phyloP scores from a whole-genome alignment of 2,888 invertebrate species.

The Ectropis crepuscularia region DNA sequence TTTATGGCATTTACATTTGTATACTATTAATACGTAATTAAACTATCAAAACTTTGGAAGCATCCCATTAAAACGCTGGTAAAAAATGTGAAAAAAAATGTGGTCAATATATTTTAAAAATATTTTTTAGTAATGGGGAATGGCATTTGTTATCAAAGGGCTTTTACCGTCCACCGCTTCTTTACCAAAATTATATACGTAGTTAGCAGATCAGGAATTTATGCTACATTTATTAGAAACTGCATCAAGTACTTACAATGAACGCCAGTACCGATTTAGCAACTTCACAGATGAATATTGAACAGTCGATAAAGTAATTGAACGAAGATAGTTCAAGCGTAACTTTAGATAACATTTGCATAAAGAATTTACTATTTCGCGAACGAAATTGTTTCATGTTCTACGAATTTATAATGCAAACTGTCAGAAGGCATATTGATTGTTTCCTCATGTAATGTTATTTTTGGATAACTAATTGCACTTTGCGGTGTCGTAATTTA shows the following conservation, averaged over 20 bases:
- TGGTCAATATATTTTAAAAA: no score
- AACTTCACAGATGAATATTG: slow-evolving; percentile 52
- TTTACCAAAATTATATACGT: no score
- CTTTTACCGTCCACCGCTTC: no score
- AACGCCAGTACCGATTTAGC: slow-evolving; percentile 48
- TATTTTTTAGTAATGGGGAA: no score
- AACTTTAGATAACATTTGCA: slow-evolving; percentile 31
- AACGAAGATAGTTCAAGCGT: slow-evolving; percentile 33
- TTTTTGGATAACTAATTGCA: not conserved
- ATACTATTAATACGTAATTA: no score
- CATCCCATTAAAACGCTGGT: no score
- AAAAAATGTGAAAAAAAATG: no score
- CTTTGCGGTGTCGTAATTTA: no score
- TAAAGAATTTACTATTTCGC: slow-evolving; percentile 12
- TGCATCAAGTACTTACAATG: slow-evolving; percentile 49
- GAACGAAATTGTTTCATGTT: slow-evolving; percentile 16
- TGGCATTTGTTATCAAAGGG: no score
- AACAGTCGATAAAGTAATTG: slow-evolving; percentile 44
- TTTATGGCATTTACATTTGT: no score
- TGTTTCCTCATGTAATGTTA: not conserved
- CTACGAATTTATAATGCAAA: not conserved
- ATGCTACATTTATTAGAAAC: slow-evolving; percentile 49
- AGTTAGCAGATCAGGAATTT: slow-evolving; percentile 42
- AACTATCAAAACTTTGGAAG: no score
- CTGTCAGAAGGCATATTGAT: not conserved